Evolutionary conservation across 2,888 invertebrate genomes (phyloP), one percentile per base, ranked within the genome.

Genomic region (Tachystola acroxantha): DNA sequence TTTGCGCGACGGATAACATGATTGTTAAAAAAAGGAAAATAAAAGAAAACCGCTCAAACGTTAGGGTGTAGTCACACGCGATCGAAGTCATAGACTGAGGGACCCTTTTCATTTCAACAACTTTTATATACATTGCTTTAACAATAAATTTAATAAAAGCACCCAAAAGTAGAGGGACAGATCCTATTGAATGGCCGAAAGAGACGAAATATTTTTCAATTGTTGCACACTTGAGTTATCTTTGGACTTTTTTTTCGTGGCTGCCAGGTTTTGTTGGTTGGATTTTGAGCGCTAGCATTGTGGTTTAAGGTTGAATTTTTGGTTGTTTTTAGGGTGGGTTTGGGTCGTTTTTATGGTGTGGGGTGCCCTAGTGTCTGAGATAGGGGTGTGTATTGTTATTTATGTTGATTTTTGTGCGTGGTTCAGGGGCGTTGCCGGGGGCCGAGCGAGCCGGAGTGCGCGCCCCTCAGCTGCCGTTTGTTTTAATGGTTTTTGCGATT

Each of bases 351-450:
- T 51, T 36, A 37, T 36, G 32, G 31, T 19, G 28, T 29, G 9
- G 26, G 51, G 34, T 71, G 73, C 76, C 67, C 71, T 69, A 67
- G 77, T 80, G 75, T 79, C 64, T 76, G 73, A 79, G 80, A 82
- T 84, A 80, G 85, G 86, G 86, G 85, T 85, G 84, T 84, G 79
- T 79, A 80, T 81, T 81, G 84, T 85, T 86, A 85, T 84, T 84
- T 84, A 86, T 85, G 85, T 81, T 85, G 84, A 82, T 82, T 85
- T 81, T 76, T 77, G 80, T 79, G 73, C 77, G 66, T 66, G 67
- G 62, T 61, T 68, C 52, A 62, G 73, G 76, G 82, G 85, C 81
- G 81, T 84, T 75, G 65, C 65, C 40, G 57, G 68, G 73, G 86
- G 84, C 81, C 53, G 81, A 65, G 61, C 81, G 74, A 58, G 73